Evolutionary conservation across 2,113 vertebrate genomes (phyloP).

Genomic region (Morone saxatilis): DNA sequence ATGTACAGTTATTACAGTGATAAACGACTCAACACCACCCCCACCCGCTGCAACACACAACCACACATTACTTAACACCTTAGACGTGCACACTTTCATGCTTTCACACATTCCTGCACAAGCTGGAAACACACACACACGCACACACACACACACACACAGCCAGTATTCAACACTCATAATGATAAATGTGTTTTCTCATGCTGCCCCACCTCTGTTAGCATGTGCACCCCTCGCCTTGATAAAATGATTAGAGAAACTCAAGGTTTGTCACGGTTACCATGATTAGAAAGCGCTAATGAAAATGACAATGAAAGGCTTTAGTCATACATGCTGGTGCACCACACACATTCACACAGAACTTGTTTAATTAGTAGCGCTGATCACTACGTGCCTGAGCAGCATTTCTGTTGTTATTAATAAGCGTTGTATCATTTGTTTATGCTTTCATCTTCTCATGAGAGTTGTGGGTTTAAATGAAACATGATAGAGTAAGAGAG

Average conservation of each 20-base stretch:
- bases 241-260: conserved; percentile 85
- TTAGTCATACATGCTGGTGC: conserved; percentile 58
- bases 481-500: not conserved
- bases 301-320: conserved; percentile 79
- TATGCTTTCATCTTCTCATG: conserved; percentile 59
- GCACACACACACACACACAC: not conserved
- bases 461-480: conserved; percentile 27
- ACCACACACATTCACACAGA: conserved; percentile 32
- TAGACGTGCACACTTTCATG: conserved; percentile 29
- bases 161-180: conserved; percentile 22
- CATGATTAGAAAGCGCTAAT: conserved; percentile 82
- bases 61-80: conserved; percentile 68
- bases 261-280: conserved; percentile 81
- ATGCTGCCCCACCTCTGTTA: conserved; percentile 81
- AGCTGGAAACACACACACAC: conserved; percentile 11
- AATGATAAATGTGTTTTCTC: conserved; percentile 80
- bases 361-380: conserved; percentile 73
- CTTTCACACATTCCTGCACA: conserved; percentile 47
- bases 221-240: conserved; percentile 71
- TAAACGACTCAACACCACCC: conserved; percentile 74
- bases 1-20: conserved; percentile 83
- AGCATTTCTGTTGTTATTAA: conserved; percentile 66
- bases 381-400: conserved; percentile 54
- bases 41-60: conserved; percentile 58
- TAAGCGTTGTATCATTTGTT: conserved; percentile 56